Conservation (phyloP, 2,888 invertebrate species). For the Schrankia costaestrigalis region DNA sequence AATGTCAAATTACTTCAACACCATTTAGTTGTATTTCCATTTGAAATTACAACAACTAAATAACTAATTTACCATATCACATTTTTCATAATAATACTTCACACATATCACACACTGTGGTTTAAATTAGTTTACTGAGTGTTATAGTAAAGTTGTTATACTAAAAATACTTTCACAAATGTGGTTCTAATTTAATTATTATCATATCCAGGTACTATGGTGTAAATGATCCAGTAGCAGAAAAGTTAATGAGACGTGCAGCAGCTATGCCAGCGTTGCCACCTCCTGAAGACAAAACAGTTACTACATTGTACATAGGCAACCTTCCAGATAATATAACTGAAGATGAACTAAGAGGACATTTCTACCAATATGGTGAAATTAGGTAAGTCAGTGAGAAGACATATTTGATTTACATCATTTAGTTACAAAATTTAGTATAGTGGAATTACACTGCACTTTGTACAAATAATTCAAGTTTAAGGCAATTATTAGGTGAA, state of each 20-base stretch:
- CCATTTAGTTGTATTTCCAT: not conserved
- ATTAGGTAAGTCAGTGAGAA: constrained; percentile 81
- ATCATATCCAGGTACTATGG: constrained; percentile 88
- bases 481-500: too few relatives aligned
- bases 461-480: not conserved
- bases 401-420: too few relatives aligned
- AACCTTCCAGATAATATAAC: constrained; percentile 93
- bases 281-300: constrained; percentile 96
- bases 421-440: too few relatives aligned
- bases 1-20: too few relatives aligned
- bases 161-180: too few relatives aligned
- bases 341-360: constrained; percentile 95
- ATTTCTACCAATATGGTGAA: constrained; percentile 99
- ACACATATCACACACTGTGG: too few relatives aligned
- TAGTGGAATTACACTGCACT: not conserved
- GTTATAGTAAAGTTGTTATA: too few relatives aligned
- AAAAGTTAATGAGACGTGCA: constrained; percentile 93
- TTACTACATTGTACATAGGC: constrained; percentile 98
- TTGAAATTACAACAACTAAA: too few relatives aligned
- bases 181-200: not conserved
- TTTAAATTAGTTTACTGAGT: too few relatives aligned
- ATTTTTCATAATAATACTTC: too few relatives aligned
- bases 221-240: constrained; percentile 97
- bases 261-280: constrained; percentile 97
- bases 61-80: too few relatives aligned